Base-by-base conservation (phyloP, 1,140 invertebrate species). In the fruit fly (Drosophila melanogaster) region DNA sequence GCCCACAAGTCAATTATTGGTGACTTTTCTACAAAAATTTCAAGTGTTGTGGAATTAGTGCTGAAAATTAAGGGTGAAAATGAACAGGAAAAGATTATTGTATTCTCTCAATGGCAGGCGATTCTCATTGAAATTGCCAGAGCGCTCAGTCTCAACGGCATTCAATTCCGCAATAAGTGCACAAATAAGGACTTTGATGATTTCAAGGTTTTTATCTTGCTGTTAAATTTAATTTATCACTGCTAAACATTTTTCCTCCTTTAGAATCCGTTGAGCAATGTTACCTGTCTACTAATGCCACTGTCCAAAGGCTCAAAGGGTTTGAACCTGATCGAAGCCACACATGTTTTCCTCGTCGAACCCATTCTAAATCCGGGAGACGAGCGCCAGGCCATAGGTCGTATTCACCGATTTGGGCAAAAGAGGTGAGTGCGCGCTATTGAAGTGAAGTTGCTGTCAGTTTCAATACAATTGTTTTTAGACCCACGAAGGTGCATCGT, bases 351-450 rank as follows among this genome's bases (percentile, higher is more conserved):
- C 24, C 92, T 97, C 4, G 94, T 96, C 6, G 96, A 97, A 79
- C 96, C 96, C 0, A 93, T 96, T 35, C 92, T 97, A 0, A 96
- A 96, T 92, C 94, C 94, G 11, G 95, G 94, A 2, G 95, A 95
- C 73, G 96, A 97, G 80, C 83, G 95, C 4, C 96, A 97, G 92
- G 96, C 96, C 4, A 95, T 97, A 57, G 96, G 96, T 0, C 92
- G 96, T 71, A 93, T 97, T 10, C 95, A 97, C 92, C 93, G 96
- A 38, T 96, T 97, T 77, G 96, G 96, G 0, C 96, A 97, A 92
- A 96, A 94, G 0, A 96, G 93, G 94, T 94, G 74, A 81, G 75
- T 86, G 40, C 1, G 40, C 0, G 3, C 8, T 0, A 33, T 22
- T 33, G 11, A n/a, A 12, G 11, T 15, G 24, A 6, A 8, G 19